Percentiles rank a stretch among this genome's conserved stretches.
phyloP scores from a whole-genome alignment of 1,140 invertebrate genomes.

The Listronotus oregonensis region DNA sequence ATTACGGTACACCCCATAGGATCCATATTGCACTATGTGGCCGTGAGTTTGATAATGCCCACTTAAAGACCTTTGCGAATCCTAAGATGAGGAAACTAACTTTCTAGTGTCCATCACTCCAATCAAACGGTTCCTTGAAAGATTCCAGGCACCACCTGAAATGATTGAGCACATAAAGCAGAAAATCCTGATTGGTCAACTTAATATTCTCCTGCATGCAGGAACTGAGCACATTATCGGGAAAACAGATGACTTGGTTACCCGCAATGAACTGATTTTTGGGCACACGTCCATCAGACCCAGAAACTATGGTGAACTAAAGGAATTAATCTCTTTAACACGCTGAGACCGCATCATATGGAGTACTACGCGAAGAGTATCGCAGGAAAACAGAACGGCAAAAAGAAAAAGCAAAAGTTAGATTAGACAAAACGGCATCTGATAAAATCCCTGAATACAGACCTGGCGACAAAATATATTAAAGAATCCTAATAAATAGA shows the following conservation, averaged over 20 bases:
- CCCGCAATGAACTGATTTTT: too few relatives aligned
- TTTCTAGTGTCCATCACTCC: neutral
- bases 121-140: constrained; percentile 3
- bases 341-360: too few relatives aligned
- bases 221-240: too few relatives aligned
- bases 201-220: neutral
- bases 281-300: too few relatives aligned
- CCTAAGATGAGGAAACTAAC: constrained; percentile 1
- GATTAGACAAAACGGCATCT: too few relatives aligned
- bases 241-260: too few relatives aligned
- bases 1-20: neutral
- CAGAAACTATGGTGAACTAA: too few relatives aligned
- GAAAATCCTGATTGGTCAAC: neutral
- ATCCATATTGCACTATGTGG: neutral
- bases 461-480: constrained; percentile 9
- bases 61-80: neutral
- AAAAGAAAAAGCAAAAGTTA: too few relatives aligned
- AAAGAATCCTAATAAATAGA: constrained; percentile 2
- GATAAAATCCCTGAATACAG: too few relatives aligned
- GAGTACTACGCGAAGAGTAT: too few relatives aligned
- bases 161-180: neutral
- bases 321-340: too few relatives aligned
- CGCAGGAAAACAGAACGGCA: too few relatives aligned
- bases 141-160: neutral
- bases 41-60: constrained; percentile 1